A percentile compares a stretch with the other conserved stretches of the same genome.
Evolutionary conservation across 2,888 invertebrate species (phyloP).

Genomic region (Sinodicranocentrus sp.): DNA sequence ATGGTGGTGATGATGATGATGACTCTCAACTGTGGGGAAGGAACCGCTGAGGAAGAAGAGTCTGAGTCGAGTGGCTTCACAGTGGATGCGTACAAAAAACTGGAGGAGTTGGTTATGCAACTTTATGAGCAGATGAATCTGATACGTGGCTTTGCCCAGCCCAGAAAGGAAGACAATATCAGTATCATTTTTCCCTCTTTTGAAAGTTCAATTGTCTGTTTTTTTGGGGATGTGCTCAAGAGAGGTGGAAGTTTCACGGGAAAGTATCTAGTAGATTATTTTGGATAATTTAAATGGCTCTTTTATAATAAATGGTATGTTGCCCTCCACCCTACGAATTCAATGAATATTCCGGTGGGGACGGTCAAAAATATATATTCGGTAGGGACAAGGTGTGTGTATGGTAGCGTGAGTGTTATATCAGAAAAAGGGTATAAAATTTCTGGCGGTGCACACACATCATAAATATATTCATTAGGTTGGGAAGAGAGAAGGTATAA

Average conservation of each 20-base stretch:
- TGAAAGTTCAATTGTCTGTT: background rate
- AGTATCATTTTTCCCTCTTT: slow-evolving; percentile 21
- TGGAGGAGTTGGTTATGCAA: background rate
- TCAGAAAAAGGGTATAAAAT: no score
- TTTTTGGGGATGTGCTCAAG: background rate
- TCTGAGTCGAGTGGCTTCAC: background rate
- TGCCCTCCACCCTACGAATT: no score
- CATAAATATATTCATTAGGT: slow-evolving; percentile 60
- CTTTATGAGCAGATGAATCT: slow-evolving; percentile 30
- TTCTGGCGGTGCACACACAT: slow-evolving; percentile 23
- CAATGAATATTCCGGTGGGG: no score
- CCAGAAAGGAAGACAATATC: background rate
- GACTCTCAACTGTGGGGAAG: background rate
- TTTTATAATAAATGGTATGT: no score
- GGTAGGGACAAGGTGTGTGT: no score
- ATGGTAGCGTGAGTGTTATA: no score
- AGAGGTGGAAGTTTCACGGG: no score
- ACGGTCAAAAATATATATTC: no score
- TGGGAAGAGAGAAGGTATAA: slow-evolving; percentile 7
- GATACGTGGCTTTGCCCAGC: slow-evolving; percentile 55
- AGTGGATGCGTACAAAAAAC: slow-evolving; percentile 26
- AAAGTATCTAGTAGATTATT: no score
- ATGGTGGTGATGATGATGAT: slow-evolving; percentile 35
- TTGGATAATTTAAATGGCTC: no score
- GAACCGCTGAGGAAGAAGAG: background rate